These are phyloP conservation scores for Porites australiensis DNA, from an alignment of 64 coral and sea anemone species.

Conservation along the genomic window DNA sequence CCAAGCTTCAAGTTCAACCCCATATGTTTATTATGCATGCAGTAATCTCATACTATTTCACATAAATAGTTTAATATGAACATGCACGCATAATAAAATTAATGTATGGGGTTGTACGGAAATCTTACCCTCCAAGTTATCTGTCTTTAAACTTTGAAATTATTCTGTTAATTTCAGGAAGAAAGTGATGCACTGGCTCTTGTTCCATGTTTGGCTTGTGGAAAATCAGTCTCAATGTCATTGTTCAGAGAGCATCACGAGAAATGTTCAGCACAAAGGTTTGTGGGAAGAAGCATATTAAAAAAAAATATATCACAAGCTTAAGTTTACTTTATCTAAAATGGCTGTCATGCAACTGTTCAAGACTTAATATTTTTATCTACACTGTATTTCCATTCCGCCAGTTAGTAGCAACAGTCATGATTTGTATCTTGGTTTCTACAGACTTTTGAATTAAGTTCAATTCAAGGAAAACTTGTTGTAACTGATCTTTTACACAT, in stretches of 20 bases:
- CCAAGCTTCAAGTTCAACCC: too few species aligned
- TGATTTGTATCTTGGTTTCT: conserved; percentile 3
- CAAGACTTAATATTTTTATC: neutral
- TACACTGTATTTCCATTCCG: neutral
- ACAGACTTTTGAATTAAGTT: too few species aligned
- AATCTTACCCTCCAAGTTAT: too few species aligned
- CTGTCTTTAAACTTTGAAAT: too few species aligned
- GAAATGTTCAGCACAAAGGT: conserved; percentile 36
- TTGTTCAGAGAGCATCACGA: conserved; percentile 25
- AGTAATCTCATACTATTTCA: too few species aligned
- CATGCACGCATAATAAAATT: too few species aligned
- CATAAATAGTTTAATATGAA: too few species aligned
- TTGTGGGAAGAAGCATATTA: conserved; percentile 2
- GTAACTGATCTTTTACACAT: conserved; percentile 5
- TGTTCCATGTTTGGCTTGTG: conserved; percentile 49
- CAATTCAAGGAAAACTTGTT: conserved; percentile 12
- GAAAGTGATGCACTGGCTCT: neutral
- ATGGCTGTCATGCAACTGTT: neutral
- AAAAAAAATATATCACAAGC: conserved; percentile 10
- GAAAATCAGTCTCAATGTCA: conserved; percentile 52
- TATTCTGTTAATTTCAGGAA: too few species aligned
- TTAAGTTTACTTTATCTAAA: conserved; percentile 12
- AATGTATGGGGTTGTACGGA: too few species aligned
- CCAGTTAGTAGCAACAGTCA: neutral
- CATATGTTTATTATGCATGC: too few species aligned